Percentiles rank a stretch among this genome's conserved stretches.
Conservation (phyloP, 2,113 vertebrate genomes). For the Chionodraco myersi region DNA sequence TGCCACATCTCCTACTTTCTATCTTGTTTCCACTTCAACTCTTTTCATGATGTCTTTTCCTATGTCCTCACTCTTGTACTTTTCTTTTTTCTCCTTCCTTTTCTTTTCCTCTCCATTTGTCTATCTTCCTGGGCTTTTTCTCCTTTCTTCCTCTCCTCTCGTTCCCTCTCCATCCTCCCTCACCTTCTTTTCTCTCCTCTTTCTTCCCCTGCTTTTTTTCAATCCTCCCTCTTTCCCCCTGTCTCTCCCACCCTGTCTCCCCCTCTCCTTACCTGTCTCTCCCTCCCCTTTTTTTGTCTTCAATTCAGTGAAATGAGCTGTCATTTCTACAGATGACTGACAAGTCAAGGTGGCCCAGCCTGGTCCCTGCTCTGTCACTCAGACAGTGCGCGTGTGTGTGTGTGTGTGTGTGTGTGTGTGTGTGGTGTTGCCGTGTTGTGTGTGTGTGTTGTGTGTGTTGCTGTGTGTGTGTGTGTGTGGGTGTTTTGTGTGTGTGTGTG, state of each 20-base stretch:
- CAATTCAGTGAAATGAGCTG: slow-evolving; percentile 41
- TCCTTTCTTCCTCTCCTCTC: neutral
- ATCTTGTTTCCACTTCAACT: neutral
- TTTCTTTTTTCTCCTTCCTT: neutral
- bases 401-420: too few relatives aligned
- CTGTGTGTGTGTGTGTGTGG: slow-evolving; percentile 20
- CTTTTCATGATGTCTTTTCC: neutral
- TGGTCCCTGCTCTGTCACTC: slow-evolving; percentile 44
- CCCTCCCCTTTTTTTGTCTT: neutral
- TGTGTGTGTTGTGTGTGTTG: too few relatives aligned
- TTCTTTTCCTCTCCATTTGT: neutral
- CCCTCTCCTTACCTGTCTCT: too few relatives aligned
- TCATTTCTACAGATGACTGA: slow-evolving; percentile 58
- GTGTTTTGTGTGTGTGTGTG: slow-evolving; percentile 44
- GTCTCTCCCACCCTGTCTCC: neutral
- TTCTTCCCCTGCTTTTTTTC: neutral
- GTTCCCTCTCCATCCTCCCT: neutral
- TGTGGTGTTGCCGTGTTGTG: slow-evolving; percentile 10
- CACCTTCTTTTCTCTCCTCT: neutral
- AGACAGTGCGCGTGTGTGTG: slow-evolving; percentile 9
- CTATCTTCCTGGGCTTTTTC: too few relatives aligned
- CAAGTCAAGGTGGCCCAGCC: slow-evolving; percentile 43
- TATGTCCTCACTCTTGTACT: too few relatives aligned
- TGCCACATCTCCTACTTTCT: neutral
- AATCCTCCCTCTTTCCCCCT: neutral